These are phyloP conservation scores for Diprion similis DNA, from an alignment of 1,140 invertebrate genomes.

Conservation along the genomic window DNA sequence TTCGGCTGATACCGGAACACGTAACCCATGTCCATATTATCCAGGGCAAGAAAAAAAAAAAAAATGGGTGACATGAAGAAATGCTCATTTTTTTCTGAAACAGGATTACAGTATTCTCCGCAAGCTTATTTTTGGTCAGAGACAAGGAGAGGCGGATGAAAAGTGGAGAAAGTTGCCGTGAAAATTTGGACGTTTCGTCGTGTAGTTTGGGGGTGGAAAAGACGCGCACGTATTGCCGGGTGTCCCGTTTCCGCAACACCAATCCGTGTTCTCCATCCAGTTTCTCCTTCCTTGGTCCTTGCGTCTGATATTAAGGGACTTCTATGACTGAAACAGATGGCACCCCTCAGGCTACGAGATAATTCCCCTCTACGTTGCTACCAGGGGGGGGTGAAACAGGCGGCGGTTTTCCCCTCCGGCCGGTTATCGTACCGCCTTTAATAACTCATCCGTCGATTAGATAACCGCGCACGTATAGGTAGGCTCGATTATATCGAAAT, in stretches of 20 bases:
- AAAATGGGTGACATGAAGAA: too few relatives aligned
- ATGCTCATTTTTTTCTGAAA: too few relatives aligned
- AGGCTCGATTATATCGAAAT: neutral
- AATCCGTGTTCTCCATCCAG: too few relatives aligned
- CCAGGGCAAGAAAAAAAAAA: too few relatives aligned
- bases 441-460: neutral
- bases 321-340: slow-evolving; percentile 54
- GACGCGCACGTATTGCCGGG: too few relatives aligned
- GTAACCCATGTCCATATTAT: too few relatives aligned
- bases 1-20: too few relatives aligned
- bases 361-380: slow-evolving; percentile 36
- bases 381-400: slow-evolving; percentile 11
- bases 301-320: slow-evolving; percentile 27
- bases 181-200: neutral
- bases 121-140: too few relatives aligned
- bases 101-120: too few relatives aligned
- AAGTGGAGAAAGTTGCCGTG: neutral
- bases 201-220: too few relatives aligned
- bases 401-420: slow-evolving; percentile 28
- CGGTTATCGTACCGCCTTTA: neutral
- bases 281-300: neutral
- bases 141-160: too few relatives aligned
- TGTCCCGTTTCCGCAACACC: too few relatives aligned
- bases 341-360: slow-evolving; percentile 53
- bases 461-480: neutral